Evolutionary conservation across 2,113 vertebrate species (phyloP), one percentile per base, ranked within the genome.

Genomic region (Apteryx mantelli): DNA sequence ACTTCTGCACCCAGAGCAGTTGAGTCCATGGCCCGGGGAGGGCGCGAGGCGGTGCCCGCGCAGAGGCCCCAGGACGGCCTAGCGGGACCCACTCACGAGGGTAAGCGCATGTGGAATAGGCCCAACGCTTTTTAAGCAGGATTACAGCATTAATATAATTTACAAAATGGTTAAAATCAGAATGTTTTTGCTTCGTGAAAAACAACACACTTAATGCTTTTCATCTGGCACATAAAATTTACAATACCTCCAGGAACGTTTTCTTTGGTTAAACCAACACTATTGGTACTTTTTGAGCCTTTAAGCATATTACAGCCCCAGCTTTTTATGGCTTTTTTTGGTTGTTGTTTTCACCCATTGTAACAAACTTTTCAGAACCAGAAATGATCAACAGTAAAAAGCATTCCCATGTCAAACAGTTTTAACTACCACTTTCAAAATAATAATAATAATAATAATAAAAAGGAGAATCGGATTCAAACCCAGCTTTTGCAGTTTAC

Each of bases 211-310:
- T 97, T 98, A 98, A 98, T 98, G 98, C 91, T 97, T 98, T 98
- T 98, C 98, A 98, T 97, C 97, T 98, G 98, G 98, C 97, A 97
- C 97, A 97, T 98, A 98, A 98, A 98, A 97, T 98, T 98, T 98
- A 98, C 97, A 98, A 88, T 98, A 98, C 97, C 98, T 98, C 90
- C 93, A 97, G 98, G 98, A 98, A 95, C 96, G 89, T 97, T 98
- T 98, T 98, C 97, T 97, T 97, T 97, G 98, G 97, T 97, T 98
- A 96, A 98, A 96, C 89, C 97, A 98, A 98, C 96, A 98, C 93
- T 92, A 94, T 93, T 89, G 96, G 97, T 97, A 96, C 96, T 91
- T 97, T 97, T 95, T 98, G 90, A 97, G 95, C 96, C 97, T 95
- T 96, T 98, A 97, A 98, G 90, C 89, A 46, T 93, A 97, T 97